phyloP scores from a whole-genome alignment of 2,113 vertebrate species.

The Malaclemys terrapin region DNA sequence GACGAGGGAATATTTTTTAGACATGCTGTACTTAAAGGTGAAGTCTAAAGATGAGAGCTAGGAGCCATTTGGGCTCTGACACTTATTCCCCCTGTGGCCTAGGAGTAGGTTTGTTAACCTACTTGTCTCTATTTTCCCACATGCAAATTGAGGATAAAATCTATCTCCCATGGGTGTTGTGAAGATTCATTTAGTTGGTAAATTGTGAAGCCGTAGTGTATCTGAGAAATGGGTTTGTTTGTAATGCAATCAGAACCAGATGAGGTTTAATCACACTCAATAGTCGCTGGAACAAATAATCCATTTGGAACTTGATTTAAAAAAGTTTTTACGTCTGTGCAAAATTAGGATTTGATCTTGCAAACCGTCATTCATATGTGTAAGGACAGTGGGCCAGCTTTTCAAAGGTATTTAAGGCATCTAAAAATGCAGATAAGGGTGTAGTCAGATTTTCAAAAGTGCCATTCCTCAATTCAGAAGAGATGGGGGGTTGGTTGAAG shows the following conservation, averaged over 20 bases:
- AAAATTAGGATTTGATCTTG: slow-evolving; percentile 47
- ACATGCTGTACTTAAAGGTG: background rate
- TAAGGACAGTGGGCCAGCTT: background rate
- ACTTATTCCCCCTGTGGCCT: background rate
- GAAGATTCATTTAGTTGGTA: background rate
- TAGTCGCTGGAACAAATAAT: slow-evolving; percentile 61
- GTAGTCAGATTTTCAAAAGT: background rate
- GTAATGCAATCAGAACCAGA: slow-evolving; percentile 20
- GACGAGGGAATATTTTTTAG: background rate
- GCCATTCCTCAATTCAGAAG: background rate
- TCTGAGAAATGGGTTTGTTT: slow-evolving; percentile 47
- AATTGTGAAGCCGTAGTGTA: background rate
- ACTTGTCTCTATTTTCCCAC: background rate
- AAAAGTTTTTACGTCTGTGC: background rate
- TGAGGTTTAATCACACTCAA: slow-evolving; percentile 58
- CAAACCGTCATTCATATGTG: background rate
- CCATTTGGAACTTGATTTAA: slow-evolving; percentile 17
- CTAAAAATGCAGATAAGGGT: background rate
- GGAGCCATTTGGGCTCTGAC: background rate
- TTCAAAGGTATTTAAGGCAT: background rate
- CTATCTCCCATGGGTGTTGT: background rate
- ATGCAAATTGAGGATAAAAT: background rate
- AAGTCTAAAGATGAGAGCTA: background rate
- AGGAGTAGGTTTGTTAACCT: background rate
- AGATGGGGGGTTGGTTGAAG: background rate